A percentile compares a stretch with the other conserved stretches of the same genome.
Evolutionary conservation across 2,888 invertebrate species (phyloP).

Genomic region (Aphodius granarius): DNA sequence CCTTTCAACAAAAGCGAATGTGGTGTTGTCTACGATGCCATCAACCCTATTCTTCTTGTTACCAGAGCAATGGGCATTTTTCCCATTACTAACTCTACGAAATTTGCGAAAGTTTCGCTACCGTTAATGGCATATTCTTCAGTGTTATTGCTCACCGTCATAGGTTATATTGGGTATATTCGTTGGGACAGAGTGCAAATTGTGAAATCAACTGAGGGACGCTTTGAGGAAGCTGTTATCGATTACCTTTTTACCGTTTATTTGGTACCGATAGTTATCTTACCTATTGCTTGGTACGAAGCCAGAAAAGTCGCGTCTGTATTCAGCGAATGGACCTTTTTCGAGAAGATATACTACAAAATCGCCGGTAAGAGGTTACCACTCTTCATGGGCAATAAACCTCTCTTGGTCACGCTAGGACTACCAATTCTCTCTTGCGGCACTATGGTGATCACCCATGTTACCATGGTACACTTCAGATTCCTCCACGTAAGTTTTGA

Average conservation of each 20-base stretch:
- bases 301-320: conserved; percentile 64
- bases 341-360: conserved; percentile 67
- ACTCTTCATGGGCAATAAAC: conserved; percentile 61
- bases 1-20: conserved; percentile 23
- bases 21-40: conserved; percentile 52
- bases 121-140: conserved; percentile 63
- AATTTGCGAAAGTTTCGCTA: conserved; percentile 55
- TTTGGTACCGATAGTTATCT: conserved; percentile 64
- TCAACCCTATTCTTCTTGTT: conserved; percentile 55
- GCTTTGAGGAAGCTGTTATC: conserved; percentile 75
- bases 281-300: conserved; percentile 70
- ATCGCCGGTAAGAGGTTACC: conserved; percentile 62
- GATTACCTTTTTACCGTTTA: conserved; percentile 76
- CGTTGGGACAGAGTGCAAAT: conserved; percentile 65
- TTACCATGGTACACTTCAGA: conserved; percentile 71
- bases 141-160: conserved; percentile 44
- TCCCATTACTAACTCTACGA: conserved; percentile 60
- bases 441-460: conserved; percentile 68
- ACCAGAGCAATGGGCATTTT: conserved; percentile 63
- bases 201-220: conserved; percentile 54
- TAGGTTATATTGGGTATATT: conserved; percentile 63
- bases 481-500: conserved; percentile 58
- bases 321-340: conserved; percentile 67
- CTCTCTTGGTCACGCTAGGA: conserved; percentile 60
- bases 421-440: conserved; percentile 65